A percentile compares a stretch with the other conserved stretches of the same genome.
Evolutionary conservation across 1,140 invertebrate genomes (phyloP).

Genomic region (Cydia amplana): DNA sequence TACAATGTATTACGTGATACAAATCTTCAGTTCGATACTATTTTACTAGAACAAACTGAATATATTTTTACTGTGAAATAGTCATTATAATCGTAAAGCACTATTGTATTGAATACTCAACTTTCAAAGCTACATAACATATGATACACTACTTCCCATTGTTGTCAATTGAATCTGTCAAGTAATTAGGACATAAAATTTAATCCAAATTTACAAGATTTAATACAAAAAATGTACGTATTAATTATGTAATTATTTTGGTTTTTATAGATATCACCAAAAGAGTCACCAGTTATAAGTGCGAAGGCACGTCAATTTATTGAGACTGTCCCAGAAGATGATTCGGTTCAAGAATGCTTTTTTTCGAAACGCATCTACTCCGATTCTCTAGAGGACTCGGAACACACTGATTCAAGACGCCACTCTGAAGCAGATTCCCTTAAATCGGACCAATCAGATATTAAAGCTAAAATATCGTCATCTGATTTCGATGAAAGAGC

Average conservation of each 20-base stretch:
- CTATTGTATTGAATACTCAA: too few species aligned
- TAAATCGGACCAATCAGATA: slow-evolving; percentile 77
- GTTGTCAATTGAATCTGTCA: too few species aligned
- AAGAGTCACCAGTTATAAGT: slow-evolving; percentile 75
- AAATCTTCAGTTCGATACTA: background rate
- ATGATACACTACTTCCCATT: too few species aligned
- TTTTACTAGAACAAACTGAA: background rate
- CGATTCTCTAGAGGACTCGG: slow-evolving; percentile 78
- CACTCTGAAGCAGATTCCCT: slow-evolving; percentile 78
- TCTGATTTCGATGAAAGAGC: slow-evolving; percentile 76
- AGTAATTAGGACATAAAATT: too few species aligned
- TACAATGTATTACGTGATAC: background rate
- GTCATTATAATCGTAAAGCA: too few species aligned
- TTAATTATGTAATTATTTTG: background rate
- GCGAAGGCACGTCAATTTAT: slow-evolving; percentile 79
- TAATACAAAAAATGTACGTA: too few species aligned
- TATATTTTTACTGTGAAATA: too few species aligned
- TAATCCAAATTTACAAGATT: too few species aligned
- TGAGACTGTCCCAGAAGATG: slow-evolving; percentile 78
- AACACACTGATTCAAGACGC: slow-evolving; percentile 75
- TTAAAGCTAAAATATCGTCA: slow-evolving; percentile 72
- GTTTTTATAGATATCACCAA: slow-evolving; percentile 54
- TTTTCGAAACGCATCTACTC: slow-evolving; percentile 79
- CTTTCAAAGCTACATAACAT: too few species aligned
- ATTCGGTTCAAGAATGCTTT: slow-evolving; percentile 79